These are phyloP conservation scores for Glaucopsyche alexis DNA, from an alignment of 2,888 invertebrate genomes.

Conservation along the genomic window DNA sequence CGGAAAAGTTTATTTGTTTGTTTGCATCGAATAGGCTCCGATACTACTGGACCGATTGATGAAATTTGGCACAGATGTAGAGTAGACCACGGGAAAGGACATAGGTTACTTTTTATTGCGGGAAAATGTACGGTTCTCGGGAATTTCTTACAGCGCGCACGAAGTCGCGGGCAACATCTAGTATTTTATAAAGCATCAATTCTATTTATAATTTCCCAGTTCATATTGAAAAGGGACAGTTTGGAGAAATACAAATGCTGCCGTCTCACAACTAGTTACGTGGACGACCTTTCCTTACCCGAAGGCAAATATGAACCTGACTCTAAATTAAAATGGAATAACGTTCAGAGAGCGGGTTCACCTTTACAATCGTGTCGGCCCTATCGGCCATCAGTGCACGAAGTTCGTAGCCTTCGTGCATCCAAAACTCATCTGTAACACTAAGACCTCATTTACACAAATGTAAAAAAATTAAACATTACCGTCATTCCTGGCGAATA, in stretches of 20 bases:
- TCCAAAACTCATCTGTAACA: conserved; percentile 28
- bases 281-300: conserved; percentile 39
- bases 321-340: conserved; percentile 49
- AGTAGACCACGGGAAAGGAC: no score
- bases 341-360: conserved; percentile 60
- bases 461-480: not conserved
- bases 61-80: no score
- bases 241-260: conserved; percentile 35
- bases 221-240: conserved; percentile 26
- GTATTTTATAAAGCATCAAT: no score
- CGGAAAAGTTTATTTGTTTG: no score
- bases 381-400: conserved; percentile 69
- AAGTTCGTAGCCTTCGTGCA: conserved; percentile 41
- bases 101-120: no score
- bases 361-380: conserved; percentile 65
- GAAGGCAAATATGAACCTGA: conserved; percentile 39
- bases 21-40: no score
- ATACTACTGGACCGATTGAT: no score
- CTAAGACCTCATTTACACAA: conserved; percentile 14
- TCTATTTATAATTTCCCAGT: conserved; percentile 1
- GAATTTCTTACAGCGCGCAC: no score
- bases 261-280: conserved; percentile 36
- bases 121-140: no score
- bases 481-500: not conserved
- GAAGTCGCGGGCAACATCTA: no score